phyloP scores from a whole-genome alignment of 2,888 invertebrate species.

The Drosophila vallismaia region DNA sequence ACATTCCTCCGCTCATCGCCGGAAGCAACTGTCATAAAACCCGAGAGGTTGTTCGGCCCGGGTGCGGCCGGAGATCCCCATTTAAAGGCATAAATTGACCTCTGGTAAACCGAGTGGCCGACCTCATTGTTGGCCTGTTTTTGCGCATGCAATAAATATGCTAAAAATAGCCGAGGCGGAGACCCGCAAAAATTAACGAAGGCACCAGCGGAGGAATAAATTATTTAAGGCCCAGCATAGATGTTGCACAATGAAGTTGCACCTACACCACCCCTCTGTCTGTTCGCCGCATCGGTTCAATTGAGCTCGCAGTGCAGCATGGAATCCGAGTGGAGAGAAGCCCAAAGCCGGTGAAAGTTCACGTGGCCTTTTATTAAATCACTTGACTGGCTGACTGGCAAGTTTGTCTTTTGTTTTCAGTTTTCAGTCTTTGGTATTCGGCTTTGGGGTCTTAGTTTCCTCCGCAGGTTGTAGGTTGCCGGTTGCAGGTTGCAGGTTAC shows the following conservation, averaged over 20 bases:
- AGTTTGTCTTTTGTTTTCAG: conserved; percentile 41
- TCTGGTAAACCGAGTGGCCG: conserved; percentile 55
- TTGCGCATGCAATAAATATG: conserved; percentile 65
- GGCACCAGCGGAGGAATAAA: conserved; percentile 24
- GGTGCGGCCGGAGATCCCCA: conserved; percentile 13
- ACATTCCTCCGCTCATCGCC: conserved; percentile 36
- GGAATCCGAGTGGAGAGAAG: conserved; percentile 11
- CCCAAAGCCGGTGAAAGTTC: conserved; percentile 63
- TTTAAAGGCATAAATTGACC: conserved; percentile 63
- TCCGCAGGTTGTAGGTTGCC: conserved; percentile 24
- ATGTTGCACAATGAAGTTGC: conserved; percentile 14
- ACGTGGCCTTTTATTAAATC: conserved; percentile 64
- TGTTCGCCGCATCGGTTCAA: conserved; percentile 26
- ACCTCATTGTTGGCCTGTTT: conserved; percentile 48
- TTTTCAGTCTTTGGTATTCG: conserved; percentile 27
- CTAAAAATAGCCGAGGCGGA: conserved; percentile 66
- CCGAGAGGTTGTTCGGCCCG: background rate
- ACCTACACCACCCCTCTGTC: conserved; percentile 1
- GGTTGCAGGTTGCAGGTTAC: conserved; percentile 47
- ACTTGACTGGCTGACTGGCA: conserved; percentile 50
- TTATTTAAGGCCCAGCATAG: conserved; percentile 36
- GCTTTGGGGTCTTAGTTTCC: conserved; percentile 21
- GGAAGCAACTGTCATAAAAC: conserved; percentile 68
- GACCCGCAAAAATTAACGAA: conserved; percentile 49
- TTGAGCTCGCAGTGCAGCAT: conserved; percentile 26